Conservation (phyloP, 2,797 vertebrate species). For the Labroides dimidiatus region DNA sequence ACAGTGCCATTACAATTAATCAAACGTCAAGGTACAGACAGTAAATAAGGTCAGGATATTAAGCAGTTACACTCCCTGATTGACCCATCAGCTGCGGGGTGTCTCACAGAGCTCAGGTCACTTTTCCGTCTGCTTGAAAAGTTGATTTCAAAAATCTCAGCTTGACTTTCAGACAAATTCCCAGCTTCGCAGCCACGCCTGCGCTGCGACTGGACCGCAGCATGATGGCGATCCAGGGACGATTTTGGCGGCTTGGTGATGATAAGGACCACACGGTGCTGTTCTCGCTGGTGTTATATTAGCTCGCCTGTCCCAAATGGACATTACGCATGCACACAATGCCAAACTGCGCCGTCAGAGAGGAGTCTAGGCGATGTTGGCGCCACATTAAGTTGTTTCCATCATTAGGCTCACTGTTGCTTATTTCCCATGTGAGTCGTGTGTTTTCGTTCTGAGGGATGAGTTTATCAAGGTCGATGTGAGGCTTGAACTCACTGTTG, state of each 20-base stretch:
- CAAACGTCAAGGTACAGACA: background rate
- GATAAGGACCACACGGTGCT: conserved; percentile 67
- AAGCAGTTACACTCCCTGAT: background rate
- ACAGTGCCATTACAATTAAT: too few relatives aligned
- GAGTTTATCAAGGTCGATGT: conserved; percentile 75
- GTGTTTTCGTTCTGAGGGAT: conserved; percentile 77
- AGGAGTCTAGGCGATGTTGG: conserved; percentile 75
- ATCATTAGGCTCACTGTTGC: conserved; percentile 79
- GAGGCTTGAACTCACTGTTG: conserved; percentile 68
- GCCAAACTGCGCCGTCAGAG: conserved; percentile 69
- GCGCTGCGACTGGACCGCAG: conserved; percentile 49
- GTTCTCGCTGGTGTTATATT: conserved; percentile 67
- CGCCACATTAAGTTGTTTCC: conserved; percentile 79
- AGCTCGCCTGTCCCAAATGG: conserved; percentile 76
- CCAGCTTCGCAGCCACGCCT: conserved; percentile 10
- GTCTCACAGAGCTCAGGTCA: conserved; percentile 52
- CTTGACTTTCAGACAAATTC: conserved; percentile 54
- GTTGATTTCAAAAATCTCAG: conserved; percentile 53
- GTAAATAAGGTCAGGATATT: background rate
- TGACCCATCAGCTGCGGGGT: conserved; percentile 33
- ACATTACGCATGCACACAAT: conserved; percentile 69
- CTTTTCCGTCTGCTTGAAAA: conserved; percentile 31
- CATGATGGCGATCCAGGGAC: conserved; percentile 53
- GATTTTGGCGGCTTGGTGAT: conserved; percentile 63
- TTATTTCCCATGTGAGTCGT: conserved; percentile 83